Evolutionary conservation across 2,888 invertebrate genomes (phyloP), one percentile per base, ranked within the genome.

Genomic region (Rugalucina vietnamica): DNA sequence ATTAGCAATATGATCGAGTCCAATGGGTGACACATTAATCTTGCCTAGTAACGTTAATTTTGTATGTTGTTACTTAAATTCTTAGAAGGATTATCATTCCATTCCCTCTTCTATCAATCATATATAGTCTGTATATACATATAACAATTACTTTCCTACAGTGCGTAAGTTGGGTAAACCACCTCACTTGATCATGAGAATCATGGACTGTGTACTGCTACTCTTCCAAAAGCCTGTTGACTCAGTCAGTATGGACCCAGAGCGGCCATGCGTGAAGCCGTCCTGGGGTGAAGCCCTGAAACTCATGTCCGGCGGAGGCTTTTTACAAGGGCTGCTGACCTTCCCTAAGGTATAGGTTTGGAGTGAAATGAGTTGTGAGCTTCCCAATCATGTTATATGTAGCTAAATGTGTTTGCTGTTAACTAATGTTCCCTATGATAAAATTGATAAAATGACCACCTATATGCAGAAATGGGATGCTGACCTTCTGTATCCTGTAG

Each of bases 271-370:
- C 93, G 91, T 92, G 12, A 99, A 98, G 93, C 99, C 99, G 4
- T 98, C 98, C 0, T 99, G 99, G 99, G 96, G 97, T 1, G 99
- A 99, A 95, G 98, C 99, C 0, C 95, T 99, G 34, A 99, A 99
- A 96, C 97, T 99, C 97, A 98, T 99, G 99, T 98, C 98, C 0
- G 98, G 98, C 90, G 97, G 98, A 0, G 98, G 98, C 0, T 99
- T 99, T 94, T 89, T 94, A 49, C 75, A 84, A n/a, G 89, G 70
- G 75, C 87, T 94, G 49, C 81, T 90, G 74, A 73, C 82, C 36
- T 94, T 94, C 84, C 91, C 92, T 2, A 94, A 94, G 60, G 60
- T 60, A 60, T 18, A 27, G 4, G 60, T 27, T 24, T 60, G 29
- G 43, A n/a, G n/a, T n/a, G n/a, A n/a, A n/a, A n/a, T n/a, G n/a